A percentile compares a stretch with the other conserved stretches of the same genome.
Conservation (phyloP, 2,797 vertebrate genomes). For the Diceros bicornis region DNA sequence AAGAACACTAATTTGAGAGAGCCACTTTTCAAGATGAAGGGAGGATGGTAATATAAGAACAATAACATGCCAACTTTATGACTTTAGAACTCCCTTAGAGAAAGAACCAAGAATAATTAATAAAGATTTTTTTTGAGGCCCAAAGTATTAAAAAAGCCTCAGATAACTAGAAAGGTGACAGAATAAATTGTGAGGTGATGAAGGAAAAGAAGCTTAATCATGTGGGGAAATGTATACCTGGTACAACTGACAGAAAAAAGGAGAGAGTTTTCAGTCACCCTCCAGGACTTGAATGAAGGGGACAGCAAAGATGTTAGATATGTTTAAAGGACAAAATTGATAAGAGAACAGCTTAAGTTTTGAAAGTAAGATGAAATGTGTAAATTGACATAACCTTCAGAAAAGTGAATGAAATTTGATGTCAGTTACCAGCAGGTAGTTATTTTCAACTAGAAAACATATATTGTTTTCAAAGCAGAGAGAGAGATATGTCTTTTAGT, state of each 20-base stretch:
- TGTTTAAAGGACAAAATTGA: background rate
- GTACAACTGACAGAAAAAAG: background rate
- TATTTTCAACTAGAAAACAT: background rate
- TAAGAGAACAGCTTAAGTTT: background rate
- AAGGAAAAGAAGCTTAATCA: background rate
- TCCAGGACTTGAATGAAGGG: background rate
- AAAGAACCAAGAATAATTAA: conserved; percentile 38
- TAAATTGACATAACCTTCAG: conserved; percentile 48
- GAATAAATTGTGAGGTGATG: background rate
- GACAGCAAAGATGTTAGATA: background rate
- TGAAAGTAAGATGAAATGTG: background rate
- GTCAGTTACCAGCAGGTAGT: background rate
- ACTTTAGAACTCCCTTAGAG: conserved; percentile 45
- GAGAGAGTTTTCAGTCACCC: background rate
- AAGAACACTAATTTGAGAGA: background rate
- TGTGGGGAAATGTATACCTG: background rate
- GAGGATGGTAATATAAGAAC: background rate
- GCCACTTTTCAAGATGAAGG: background rate
- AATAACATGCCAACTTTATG: background rate
- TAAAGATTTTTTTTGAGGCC: background rate
- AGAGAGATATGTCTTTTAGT: background rate
- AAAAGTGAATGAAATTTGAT: conserved; percentile 44
- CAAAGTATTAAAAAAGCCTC: background rate
- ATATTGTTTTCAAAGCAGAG: background rate
- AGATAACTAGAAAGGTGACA: background rate